phyloP scores from a whole-genome alignment of 2,888 invertebrate species.

The Ichneumon xanthorius region DNA sequence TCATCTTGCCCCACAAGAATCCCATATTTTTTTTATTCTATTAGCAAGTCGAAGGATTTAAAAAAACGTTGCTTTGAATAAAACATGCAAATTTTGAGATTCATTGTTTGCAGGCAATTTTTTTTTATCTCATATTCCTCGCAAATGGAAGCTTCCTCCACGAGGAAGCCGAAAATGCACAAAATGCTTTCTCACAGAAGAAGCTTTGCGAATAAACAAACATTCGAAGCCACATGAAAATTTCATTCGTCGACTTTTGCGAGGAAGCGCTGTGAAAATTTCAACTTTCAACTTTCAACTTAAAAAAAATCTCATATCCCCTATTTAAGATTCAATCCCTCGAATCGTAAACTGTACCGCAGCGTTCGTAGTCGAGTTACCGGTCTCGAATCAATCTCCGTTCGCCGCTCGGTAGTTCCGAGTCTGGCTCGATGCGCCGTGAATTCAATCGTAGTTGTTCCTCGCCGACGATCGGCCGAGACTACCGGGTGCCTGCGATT shows the following conservation, averaged over 20 bases:
- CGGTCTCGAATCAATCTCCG: conserved; percentile 27
- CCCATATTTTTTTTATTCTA: not conserved
- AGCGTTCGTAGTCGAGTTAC: conserved; percentile 31
- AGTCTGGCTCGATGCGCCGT: conserved; percentile 7
- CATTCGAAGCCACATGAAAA: no score
- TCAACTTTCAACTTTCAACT: no score
- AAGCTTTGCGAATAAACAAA: no score
- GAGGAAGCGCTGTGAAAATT: no score
- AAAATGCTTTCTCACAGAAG: no score
- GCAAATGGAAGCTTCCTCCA: no score
- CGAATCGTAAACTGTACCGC: not conserved
- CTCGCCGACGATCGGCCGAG: not conserved
- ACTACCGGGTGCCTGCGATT: not conserved
- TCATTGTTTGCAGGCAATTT: no score
- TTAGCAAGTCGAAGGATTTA: not conserved
- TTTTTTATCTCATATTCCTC: no score
- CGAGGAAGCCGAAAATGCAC: no score
- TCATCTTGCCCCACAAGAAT: not conserved
- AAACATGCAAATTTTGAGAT: no score
- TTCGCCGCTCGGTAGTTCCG: not conserved
- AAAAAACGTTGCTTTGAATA: not conserved
- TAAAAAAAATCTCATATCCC: not conserved
- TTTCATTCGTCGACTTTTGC: no score
- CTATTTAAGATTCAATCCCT: not conserved
- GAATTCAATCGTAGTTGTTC: conserved; percentile 5